Evolutionary conservation across 2,113 vertebrate genomes (phyloP), one percentile per base, ranked within the genome.

Genomic region (Mobula birostris): DNA sequence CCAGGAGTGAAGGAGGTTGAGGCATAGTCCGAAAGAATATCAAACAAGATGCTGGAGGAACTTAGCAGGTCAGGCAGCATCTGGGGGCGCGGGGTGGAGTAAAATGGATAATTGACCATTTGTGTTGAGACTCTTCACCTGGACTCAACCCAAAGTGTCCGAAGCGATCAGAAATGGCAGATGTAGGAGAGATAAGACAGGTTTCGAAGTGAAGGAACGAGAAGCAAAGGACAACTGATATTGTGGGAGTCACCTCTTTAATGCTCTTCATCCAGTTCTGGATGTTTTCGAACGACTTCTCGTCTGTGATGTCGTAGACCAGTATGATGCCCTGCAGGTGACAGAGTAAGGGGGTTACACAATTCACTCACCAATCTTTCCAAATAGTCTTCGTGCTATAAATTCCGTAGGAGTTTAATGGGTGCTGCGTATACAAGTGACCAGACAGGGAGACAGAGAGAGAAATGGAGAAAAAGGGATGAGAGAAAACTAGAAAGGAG

Each of bases 241-340:
- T 56, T 58, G 21, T 61, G 5, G 14, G 12, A n/a, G 58, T 88
- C 85, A 88, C 85, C 96, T 97, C 97, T 94, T 97, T 98, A 95
- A 99, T 99, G 96, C 98, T 92, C 63, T 92, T 68, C 63, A 92
- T 70, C 90, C 90, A 92, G 95, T 98, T 99, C 96, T 99, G 98
- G 95, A 99, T 99, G 95, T 99, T 99, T 96, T 99, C 98, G 0
- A 97, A 99, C 95, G 98, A 99, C 95, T 98, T 98, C 77, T 97
- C 97, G 12, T 99, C 98, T 0, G 98, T 99, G 96, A 99, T 99
- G 96, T 99, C 98, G 2, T 99, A 99, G 0, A 99, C 98, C 94
- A 99, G 97, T 95, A 99, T 98, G 94, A 99, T 99, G 91, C 98
- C 98, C 98, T 99, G 95, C 5, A 19, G 56, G 91, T 94, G 90